Evolutionary conservation across 2,888 invertebrate genomes (phyloP).

Genomic region (Odontomyia ornata): DNA sequence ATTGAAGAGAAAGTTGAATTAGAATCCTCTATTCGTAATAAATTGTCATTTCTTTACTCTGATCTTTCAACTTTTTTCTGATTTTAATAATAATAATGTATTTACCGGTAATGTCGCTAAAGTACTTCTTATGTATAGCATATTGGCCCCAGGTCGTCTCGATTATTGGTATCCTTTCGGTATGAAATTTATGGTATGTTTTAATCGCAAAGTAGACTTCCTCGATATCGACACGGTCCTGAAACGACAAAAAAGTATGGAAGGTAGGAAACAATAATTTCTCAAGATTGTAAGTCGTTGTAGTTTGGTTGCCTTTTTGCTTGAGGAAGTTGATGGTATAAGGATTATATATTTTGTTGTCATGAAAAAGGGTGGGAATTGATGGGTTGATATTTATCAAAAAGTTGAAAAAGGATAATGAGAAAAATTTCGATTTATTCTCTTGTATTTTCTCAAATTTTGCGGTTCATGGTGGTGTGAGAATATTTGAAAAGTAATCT

Average conservation of each 20-base stretch:
- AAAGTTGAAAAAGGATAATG: neutral
- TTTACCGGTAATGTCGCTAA: conserved; percentile 80
- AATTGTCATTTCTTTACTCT: too few relatives aligned
- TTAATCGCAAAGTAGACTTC: conserved; percentile 79
- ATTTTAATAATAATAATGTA: neutral
- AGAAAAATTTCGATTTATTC: conserved; percentile 7
- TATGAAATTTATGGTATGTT: conserved; percentile 87
- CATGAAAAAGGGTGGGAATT: neutral
- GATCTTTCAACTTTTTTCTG: too few relatives aligned
- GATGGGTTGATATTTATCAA: conserved; percentile 25
- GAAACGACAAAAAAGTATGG: conserved; percentile 44
- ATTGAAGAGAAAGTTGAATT: too few relatives aligned
- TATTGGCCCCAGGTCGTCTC: conserved; percentile 85
- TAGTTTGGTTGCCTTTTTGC: too few relatives aligned
- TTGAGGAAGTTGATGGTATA: too few relatives aligned
- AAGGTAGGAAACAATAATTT: neutral
- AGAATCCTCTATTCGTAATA: too few relatives aligned
- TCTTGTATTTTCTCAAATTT: too few relatives aligned
- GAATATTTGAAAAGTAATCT: too few relatives aligned
- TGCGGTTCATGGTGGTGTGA: too few relatives aligned
- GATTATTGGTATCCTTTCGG: conserved; percentile 78
- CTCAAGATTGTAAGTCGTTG: neutral
- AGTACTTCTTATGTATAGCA: conserved; percentile 77
- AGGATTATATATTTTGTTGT: neutral
- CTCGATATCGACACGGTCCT: conserved; percentile 51